Conservation (phyloP, 2,113 vertebrate genomes). For the Dipodomys merriami region DNA sequence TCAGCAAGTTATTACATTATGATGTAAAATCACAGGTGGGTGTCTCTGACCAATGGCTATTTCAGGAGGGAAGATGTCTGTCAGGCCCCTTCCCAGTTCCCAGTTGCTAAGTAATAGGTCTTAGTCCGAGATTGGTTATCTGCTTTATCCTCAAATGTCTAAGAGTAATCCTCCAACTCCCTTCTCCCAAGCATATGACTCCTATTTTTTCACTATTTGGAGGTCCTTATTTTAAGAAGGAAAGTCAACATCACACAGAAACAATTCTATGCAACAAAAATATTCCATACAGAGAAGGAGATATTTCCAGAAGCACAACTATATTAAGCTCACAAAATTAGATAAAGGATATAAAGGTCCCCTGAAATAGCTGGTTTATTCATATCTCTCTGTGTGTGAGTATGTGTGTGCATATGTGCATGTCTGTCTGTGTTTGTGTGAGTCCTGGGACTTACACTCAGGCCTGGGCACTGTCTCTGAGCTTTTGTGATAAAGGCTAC, state of each 20-base stretch:
- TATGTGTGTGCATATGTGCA: too few relatives aligned
- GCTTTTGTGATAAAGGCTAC: too few relatives aligned
- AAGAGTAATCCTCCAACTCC: conserved; percentile 48
- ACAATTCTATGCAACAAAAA: conserved; percentile 5
- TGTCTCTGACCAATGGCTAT: not conserved
- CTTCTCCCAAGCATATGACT: not conserved
- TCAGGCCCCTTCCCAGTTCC: not conserved
- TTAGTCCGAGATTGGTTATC: not conserved
- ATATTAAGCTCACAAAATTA: conserved; percentile 30
- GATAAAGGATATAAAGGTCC: not conserved
- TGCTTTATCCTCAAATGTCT: conserved; percentile 43
- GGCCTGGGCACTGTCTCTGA: too few relatives aligned
- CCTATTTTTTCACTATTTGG: not conserved
- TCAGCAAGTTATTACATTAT: conserved; percentile 14
- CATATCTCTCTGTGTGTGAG: not conserved
- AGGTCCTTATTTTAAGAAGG: conserved; percentile 59
- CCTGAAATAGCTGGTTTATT: conserved; percentile 5
- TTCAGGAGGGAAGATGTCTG: conserved; percentile 34
- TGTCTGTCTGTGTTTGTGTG: too few relatives aligned
- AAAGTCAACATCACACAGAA: conserved; percentile 45
- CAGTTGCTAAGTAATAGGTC: conserved; percentile 36
- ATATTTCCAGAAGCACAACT: not conserved
- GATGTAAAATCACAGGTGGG: conserved; percentile 49
- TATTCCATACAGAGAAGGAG: not conserved
- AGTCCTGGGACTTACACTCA: too few relatives aligned